Evolutionary conservation across 2,797 vertebrate species (phyloP).

Genomic region (Cheirogaleus major): DNA sequence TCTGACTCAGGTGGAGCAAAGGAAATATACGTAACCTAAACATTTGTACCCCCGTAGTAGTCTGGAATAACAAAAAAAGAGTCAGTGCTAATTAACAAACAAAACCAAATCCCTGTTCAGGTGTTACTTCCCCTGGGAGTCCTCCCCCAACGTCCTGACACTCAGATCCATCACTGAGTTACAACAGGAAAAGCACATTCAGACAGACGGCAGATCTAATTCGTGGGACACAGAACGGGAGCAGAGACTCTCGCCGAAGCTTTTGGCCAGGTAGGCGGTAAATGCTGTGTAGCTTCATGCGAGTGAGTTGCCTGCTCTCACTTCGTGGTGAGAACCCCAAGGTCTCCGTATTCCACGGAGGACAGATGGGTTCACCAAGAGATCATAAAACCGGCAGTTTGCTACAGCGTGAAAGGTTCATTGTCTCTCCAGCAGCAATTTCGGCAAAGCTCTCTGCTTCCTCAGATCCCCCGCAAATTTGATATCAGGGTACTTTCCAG

Average conservation of each 20-base stretch:
- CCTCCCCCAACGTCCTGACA: not conserved
- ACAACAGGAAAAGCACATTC: not conserved
- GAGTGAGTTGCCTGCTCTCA: too few relatives aligned
- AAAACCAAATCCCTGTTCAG: not conserved
- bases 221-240: not conserved
- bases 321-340: not conserved
- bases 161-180: not conserved
- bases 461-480: not conserved
- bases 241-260: not conserved
- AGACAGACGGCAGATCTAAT: not conserved
- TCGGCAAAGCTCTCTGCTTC: not conserved
- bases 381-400: not conserved
- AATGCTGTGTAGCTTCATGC: not conserved
- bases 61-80: too few relatives aligned
- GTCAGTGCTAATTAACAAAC: not conserved
- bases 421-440: not conserved
- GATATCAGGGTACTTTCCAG: not conserved
- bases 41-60: too few relatives aligned
- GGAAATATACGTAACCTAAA: too few relatives aligned
- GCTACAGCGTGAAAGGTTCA: not conserved
- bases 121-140: not conserved
- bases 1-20: too few relatives aligned
- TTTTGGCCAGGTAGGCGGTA: not conserved
- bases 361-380: not conserved
- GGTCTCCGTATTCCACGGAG: accelerated